These are phyloP conservation scores for Cetonia aurata DNA, from an alignment of 2,888 invertebrate species.

Conservation along the genomic window DNA sequence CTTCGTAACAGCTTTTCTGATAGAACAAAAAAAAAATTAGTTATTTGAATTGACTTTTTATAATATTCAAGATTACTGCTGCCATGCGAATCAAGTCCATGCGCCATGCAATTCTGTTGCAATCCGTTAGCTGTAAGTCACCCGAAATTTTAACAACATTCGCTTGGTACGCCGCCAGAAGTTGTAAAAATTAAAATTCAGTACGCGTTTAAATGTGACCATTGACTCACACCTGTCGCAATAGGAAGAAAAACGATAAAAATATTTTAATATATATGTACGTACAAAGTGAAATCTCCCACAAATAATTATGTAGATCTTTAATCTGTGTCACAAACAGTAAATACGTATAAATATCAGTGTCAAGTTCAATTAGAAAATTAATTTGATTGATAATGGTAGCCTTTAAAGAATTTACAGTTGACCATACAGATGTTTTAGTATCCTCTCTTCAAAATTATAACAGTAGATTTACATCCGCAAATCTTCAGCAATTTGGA, in stretches of 20 bases:
- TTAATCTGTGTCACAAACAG: conserved; percentile 33
- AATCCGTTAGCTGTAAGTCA: conserved; percentile 4
- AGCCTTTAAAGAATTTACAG: too few species aligned
- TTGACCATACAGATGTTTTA: too few species aligned
- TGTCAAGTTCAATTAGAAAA: conserved; percentile 35
- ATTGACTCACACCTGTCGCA: conserved; percentile 49
- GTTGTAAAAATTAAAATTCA: conserved; percentile 52
- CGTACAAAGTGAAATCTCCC: conserved; percentile 8
- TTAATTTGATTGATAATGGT: too few species aligned
- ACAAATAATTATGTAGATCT: conserved; percentile 18
- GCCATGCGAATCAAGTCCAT: too few species aligned
- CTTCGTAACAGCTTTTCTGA: too few species aligned
- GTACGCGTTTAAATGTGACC: conserved; percentile 47
- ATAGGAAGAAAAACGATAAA: conserved; percentile 42
- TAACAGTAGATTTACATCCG: too few species aligned
- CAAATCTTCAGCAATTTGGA: too few species aligned
- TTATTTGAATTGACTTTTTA: too few species aligned
- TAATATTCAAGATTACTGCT: too few species aligned
- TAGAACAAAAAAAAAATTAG: too few species aligned
- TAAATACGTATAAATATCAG: conserved; percentile 2
- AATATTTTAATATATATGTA: conserved; percentile 29
- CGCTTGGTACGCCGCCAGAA: conserved; percentile 39
- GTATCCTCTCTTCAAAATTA: too few species aligned
- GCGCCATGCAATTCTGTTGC: too few species aligned
- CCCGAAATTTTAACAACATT: conserved; percentile 27